A percentile compares a stretch with the other conserved stretches of the same genome.
These are phyloP conservation scores for Labeo rohita DNA, from an alignment of 2,113 vertebrate species.

Conservation along the genomic window DNA sequence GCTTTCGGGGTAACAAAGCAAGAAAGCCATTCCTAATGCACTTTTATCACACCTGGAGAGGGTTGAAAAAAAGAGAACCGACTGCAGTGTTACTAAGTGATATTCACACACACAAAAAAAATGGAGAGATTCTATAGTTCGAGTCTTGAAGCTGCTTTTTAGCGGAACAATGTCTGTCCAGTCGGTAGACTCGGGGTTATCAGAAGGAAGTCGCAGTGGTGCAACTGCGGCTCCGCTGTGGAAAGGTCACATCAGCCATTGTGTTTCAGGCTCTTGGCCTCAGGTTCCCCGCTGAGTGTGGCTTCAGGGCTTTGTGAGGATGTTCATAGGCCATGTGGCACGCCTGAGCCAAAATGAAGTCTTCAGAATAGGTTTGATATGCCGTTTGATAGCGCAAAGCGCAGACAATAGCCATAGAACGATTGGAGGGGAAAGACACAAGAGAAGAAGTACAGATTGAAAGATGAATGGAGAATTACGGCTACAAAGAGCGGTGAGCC, in stretches of 20 bases:
- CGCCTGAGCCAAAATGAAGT: constrained; percentile 26
- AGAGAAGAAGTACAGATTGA: constrained; percentile 52
- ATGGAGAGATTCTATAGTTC: constrained; percentile 16
- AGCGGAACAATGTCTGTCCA: constrained; percentile 32
- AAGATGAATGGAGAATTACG: constrained; percentile 39
- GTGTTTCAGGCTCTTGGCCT: constrained; percentile 23
- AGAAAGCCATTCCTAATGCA: constrained; percentile 24
- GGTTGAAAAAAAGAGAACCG: background rate
- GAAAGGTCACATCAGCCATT: constrained; percentile 34
- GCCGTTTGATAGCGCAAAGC: constrained; percentile 28
- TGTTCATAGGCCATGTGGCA: constrained; percentile 23
- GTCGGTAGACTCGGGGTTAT: constrained; percentile 28
- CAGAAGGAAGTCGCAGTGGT: constrained; percentile 22
- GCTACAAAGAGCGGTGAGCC: constrained; percentile 21
- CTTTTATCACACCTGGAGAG: constrained; percentile 41
- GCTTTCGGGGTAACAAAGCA: constrained; percentile 45
- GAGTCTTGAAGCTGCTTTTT: constrained; percentile 16
- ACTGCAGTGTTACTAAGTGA: background rate
- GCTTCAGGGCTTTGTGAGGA: constrained; percentile 34
- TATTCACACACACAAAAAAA: background rate
- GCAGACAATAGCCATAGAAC: constrained; percentile 39
- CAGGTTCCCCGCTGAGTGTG: constrained; percentile 13
- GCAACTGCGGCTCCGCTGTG: background rate
- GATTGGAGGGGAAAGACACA: constrained; percentile 54
- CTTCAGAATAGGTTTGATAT: constrained; percentile 42